These are phyloP conservation scores for Drosophila tristis DNA, from an alignment of 1,140 invertebrate species.

Conservation along the genomic window DNA sequence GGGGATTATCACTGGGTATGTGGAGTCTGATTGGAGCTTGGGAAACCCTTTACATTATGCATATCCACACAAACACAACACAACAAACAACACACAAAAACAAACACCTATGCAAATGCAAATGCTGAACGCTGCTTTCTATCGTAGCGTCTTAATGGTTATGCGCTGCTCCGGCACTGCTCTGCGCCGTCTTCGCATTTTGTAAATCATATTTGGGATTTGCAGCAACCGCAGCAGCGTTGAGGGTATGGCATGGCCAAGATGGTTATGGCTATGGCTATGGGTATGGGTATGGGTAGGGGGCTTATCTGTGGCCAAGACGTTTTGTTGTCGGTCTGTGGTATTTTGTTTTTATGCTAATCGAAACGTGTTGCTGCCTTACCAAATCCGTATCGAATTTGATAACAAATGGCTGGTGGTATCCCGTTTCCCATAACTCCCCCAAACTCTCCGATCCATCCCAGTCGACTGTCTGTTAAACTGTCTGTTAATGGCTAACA, in stretches of 20 bases:
- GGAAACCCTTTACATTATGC: constrained; percentile 62
- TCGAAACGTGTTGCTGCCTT: constrained; percentile 66
- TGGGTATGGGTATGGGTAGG: too few species aligned
- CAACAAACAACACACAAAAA: too few species aligned
- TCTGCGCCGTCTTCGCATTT: constrained; percentile 25
- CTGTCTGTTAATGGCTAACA: constrained; percentile 30
- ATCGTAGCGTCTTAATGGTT: constrained; percentile 32
- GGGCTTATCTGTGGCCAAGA: constrained; percentile 11
- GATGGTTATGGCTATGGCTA: constrained; percentile 10
- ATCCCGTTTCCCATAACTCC: constrained; percentile 2
- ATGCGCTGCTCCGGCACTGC: constrained; percentile 31
- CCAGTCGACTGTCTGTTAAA: constrained; percentile 22
- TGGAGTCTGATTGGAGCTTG: constrained; percentile 42
- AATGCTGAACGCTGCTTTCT: constrained; percentile 68
- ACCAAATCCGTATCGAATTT: constrained; percentile 40
- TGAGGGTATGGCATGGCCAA: background rate
- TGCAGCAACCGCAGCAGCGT: constrained; percentile 36
- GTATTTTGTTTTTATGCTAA: constrained; percentile 55
- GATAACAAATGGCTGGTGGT: constrained; percentile 45
- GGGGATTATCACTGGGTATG: constrained; percentile 11
- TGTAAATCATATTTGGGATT: constrained; percentile 73
- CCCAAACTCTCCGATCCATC: background rate
- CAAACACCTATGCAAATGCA: constrained; percentile 34
- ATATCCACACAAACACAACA: constrained; percentile 18
- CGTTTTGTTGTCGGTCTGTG: constrained; percentile 24